phyloP scores from a whole-genome alignment of 2,797 vertebrate species.

The Characodon lateralis region DNA sequence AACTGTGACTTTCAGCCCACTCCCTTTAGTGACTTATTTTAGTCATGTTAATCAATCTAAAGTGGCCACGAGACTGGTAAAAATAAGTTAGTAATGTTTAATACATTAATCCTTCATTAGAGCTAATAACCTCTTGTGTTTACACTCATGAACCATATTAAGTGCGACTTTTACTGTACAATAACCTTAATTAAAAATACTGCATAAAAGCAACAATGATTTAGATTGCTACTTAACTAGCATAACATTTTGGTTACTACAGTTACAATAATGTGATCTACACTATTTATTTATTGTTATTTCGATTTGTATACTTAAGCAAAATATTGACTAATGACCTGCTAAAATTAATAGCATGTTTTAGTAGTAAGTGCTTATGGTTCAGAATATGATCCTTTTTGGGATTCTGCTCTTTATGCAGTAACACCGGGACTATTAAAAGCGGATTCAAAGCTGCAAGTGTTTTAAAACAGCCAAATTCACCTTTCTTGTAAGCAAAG shows the following conservation, averaged over 20 bases:
- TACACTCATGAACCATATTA: neutral
- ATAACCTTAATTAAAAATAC: neutral
- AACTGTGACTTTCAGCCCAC: constrained; percentile 17
- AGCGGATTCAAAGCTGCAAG: too few species aligned
- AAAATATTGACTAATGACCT: neutral
- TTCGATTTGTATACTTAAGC: neutral
- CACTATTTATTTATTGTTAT: neutral
- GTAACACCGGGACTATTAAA: too few species aligned
- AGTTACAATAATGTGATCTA: neutral
- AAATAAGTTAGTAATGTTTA: neutral
- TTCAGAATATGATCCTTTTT: neutral
- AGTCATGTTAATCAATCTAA: neutral
- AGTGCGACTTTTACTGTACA: neutral
- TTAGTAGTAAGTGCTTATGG: neutral
- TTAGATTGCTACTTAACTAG: neutral
- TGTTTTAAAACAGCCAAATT: too few species aligned
- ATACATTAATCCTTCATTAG: neutral
- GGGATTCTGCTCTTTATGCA: too few species aligned
- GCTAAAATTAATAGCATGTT: neutral
- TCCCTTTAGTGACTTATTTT: constrained; percentile 7
- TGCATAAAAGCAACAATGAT: neutral
- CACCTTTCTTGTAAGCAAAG: too few species aligned
- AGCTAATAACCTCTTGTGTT: neutral
- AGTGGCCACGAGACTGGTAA: neutral
- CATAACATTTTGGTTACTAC: neutral